Evolutionary conservation across 2,888 invertebrate genomes (phyloP), one percentile per base, ranked within the genome.

Genomic region (Idaea biselata): DNA sequence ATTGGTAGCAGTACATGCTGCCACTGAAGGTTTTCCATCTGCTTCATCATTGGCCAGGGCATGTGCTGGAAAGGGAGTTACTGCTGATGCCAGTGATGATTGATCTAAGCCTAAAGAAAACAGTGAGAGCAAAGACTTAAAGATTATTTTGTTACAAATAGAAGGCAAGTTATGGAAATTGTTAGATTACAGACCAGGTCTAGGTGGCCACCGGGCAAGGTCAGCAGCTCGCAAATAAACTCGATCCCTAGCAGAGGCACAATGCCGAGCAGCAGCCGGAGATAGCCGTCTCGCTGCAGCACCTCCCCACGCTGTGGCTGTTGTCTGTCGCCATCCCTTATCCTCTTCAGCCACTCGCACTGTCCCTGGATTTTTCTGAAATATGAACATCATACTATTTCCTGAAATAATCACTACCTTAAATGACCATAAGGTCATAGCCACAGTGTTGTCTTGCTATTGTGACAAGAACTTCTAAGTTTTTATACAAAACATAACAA

Each of bases 281-380:
- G 91, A 89, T 69, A 89, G 73, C 55, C 83, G 75, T 6, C 78
- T 77, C 94, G 75, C 94, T 91, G 77, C 95, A 58, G 94, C 93
- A n/a, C 98, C 97, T 32, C 98, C 94, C 91, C 96, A 95, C 61
- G 97, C 95, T 73, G 97, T 97, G 93, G 98, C 95, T 4, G 96
- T 96, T 71, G 95, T 95, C 81, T 96, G 97, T 59, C 96, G 95
- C 81, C 96, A 95, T 3, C 97, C 97, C 71, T 95, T 94, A 79
- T 98, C 97, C 77, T 98, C 98, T 82, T 99, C 99, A 0, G 98
- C 97, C 0, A 96, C 95, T 44, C 99, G 94, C 55, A 98, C 95
- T 16, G 97, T 97, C 65, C 96, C 96, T 5, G 97, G 97, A 89
- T 97, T 97, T 93, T 94, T 94, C 89, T 93, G 61, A 4, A 67